Percentiles rank a stretch among this genome's conserved stretches.
Evolutionary conservation across 2,113 vertebrate species (phyloP).

Genomic region (Scopus umbretta): DNA sequence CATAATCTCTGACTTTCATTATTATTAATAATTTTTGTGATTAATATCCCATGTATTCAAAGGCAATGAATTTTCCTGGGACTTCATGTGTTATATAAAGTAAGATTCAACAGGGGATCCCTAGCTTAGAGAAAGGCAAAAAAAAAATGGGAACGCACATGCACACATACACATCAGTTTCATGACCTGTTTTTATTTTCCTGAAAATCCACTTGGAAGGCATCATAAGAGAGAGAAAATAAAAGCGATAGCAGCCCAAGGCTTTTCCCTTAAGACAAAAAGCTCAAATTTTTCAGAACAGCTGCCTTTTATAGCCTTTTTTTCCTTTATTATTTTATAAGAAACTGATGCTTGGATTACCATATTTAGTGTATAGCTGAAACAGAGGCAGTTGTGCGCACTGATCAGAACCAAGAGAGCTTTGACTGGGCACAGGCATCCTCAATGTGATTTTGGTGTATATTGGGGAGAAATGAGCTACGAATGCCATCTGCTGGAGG

Average conservation of each 20-base stretch:
- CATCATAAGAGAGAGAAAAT: not conserved
- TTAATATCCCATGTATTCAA: not conserved
- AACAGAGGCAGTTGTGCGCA: not conserved
- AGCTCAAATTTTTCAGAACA: not conserved
- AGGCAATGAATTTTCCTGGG: not conserved
- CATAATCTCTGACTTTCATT: not conserved
- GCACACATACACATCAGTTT: not conserved
- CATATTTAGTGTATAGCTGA: not conserved
- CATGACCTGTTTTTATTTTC: not conserved
- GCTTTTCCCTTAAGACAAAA: not conserved
- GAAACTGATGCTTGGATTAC: not conserved
- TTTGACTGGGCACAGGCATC: not conserved
- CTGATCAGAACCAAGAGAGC: not conserved
- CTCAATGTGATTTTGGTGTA: not conserved
- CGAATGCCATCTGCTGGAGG: slow-evolving; percentile 55
- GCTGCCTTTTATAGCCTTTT: not conserved
- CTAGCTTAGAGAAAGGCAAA: not conserved
- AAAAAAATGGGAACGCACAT: not conserved
- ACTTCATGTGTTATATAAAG: not conserved
- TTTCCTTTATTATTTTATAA: not conserved
- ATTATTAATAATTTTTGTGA: not conserved
- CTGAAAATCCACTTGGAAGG: not conserved
- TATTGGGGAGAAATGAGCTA: not conserved
- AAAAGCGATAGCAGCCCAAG: not conserved
- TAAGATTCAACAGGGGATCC: not conserved